Evolutionary conservation across 1,140 invertebrate species (phyloP).

Genomic region (Aphis craccivora): DNA sequence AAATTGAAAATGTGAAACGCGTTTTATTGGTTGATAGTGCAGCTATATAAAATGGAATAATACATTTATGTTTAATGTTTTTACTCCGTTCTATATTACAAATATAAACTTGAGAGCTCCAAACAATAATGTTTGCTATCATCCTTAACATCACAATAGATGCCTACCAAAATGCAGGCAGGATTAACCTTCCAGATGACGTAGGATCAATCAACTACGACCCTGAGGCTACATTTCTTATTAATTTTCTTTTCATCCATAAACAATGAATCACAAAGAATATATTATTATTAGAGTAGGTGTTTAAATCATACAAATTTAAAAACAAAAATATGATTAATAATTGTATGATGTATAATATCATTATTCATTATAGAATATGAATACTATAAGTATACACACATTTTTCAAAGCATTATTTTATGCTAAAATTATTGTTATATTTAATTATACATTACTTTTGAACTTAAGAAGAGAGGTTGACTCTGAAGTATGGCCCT

Average conservation of each 20-base stretch:
- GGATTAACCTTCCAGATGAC: slow-evolving; percentile 16
- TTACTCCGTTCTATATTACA: not conserved
- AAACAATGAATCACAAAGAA: slow-evolving; percentile 24
- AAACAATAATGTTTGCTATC: slow-evolving; percentile 11
- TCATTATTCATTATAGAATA: not conserved
- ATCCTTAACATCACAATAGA: not conserved
- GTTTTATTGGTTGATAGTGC: not conserved
- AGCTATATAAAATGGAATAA: not conserved
- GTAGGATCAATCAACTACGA: slow-evolving; percentile 19
- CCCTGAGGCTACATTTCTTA: slow-evolving; percentile 13
- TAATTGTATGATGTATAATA: not conserved
- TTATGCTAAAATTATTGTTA: not conserved
- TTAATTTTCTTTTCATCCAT: slow-evolving; percentile 12
- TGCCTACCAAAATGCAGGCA: not conserved
- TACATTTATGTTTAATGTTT: not conserved
- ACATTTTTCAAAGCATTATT: not conserved
- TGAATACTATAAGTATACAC: not conserved
- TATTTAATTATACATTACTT: not conserved
- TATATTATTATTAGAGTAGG: not conserved
- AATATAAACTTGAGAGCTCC: not conserved
- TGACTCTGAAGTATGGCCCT: not conserved
- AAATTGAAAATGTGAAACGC: not conserved
- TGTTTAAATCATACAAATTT: not conserved
- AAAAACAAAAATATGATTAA: not conserved
- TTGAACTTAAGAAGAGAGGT: not conserved